Conservation (phyloP, 2,113 vertebrate genomes). For the Formicarius rufipectus region DNA sequence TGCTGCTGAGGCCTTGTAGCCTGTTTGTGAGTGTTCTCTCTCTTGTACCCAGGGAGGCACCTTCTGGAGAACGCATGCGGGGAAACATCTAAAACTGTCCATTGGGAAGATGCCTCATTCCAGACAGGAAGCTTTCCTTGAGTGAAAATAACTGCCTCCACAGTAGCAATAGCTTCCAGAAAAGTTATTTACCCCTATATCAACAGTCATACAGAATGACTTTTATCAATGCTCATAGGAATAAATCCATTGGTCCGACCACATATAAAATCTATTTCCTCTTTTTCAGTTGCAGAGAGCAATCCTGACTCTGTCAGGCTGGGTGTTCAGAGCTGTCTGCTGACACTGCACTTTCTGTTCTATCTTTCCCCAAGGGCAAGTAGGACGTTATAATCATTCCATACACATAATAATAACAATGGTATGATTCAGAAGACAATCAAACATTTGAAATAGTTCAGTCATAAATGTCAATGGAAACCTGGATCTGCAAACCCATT, state of each 20-base stretch:
- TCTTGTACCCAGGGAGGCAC: too few relatives aligned
- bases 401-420: background rate
- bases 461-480: background rate
- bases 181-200: background rate
- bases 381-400: background rate
- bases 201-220: background rate
- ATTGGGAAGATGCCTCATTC: too few relatives aligned
- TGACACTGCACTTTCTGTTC: background rate
- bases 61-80: too few relatives aligned
- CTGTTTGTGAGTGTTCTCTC: too few relatives aligned
- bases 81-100: too few relatives aligned
- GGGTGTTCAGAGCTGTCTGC: background rate
- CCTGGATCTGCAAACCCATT: background rate
- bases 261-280: background rate
- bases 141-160: too few relatives aligned
- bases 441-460: background rate
- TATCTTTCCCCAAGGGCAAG: background rate
- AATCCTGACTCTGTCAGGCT: background rate
- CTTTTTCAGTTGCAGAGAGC: background rate
- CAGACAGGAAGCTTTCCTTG: too few relatives aligned
- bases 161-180: too few relatives aligned
- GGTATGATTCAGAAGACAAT: background rate
- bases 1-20: too few relatives aligned
- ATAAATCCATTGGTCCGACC: background rate
- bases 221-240: accelerated